These are phyloP conservation scores for Tor tambroides DNA, from an alignment of 2,113 vertebrate genomes.

Conservation along the genomic window DNA sequence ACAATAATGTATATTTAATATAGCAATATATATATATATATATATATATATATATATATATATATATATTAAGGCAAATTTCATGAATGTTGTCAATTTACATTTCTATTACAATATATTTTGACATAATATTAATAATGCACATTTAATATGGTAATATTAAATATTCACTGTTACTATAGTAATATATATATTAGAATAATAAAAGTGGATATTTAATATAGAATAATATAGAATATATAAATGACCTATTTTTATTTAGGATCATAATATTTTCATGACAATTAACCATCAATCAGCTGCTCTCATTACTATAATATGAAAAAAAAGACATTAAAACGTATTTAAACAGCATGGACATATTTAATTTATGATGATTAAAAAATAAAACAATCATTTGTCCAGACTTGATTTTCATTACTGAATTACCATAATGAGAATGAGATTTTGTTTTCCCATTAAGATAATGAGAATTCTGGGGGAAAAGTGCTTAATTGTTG, in stretches of 20 bases:
- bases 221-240: no score
- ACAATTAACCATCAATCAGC: not conserved
- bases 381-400: not conserved
- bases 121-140: no score
- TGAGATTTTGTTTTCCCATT: not conserved
- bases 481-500: not conserved
- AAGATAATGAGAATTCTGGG: not conserved
- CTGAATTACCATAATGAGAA: conserved; percentile 10
- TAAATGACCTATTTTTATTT: no score
- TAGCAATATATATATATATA: no score
- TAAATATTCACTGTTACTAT: no score
- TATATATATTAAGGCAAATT: no score
- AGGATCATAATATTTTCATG: not conserved
- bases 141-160: no score
- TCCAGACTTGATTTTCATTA: conserved; percentile 9
- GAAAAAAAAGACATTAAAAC: not conserved
- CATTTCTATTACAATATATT: no score
- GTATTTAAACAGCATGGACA: not conserved
- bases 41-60: not conserved
- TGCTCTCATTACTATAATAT: not conserved
- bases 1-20: no score
- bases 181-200: not conserved
- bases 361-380: not conserved
- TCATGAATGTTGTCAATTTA: no score
- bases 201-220: not conserved